Evolutionary conservation across 2,797 vertebrate genomes (phyloP), one percentile per base, ranked within the genome.

Genomic region (Thunnus albacares): DNA sequence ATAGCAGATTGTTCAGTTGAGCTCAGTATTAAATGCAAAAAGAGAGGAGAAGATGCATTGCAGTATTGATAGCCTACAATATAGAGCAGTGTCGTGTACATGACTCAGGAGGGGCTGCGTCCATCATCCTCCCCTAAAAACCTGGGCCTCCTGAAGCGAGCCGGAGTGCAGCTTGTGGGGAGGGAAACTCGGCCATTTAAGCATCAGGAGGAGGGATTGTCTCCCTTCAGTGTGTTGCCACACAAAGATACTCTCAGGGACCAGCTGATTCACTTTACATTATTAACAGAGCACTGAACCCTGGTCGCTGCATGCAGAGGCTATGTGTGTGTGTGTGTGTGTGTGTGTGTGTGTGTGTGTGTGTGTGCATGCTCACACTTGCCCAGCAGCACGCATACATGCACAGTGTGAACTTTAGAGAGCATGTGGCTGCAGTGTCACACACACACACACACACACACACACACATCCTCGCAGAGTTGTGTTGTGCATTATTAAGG

Each of bases 241-340:
- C 89, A 93, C 93, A 93, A 89, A 94, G 94, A 91, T 81, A 82
- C 92, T 93, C 90, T 92, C 61, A 83, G 87, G 81, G 85, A 89
- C 73, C 84, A 87, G 81, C 88, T 90, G 92, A 93, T 91, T 95
- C 95, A 88, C 92, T 94, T 93, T 90, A 89, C 91, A 92, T 95
- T 95, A 95, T 92, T 95, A 92, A 95, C 94, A 94, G 77, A 89
- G 86, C 83, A 47, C 87, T 95, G 92, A 87, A 86, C 90, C 72
- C 75, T 85, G 80, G 63, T 60, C 59, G 56, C 58, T 76, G 52
- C 51, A 67, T 77, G 57, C 24, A 41, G 68, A 28, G 55, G 9
- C 30, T n/a, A 22, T 69, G 56, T 52, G 57, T 55, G 7, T 41
- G 24, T 41, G 2, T 57, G 35, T 45, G 57, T 70, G 52, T 13